Base-by-base conservation (phyloP, 1,140 invertebrate species). In the Eciton burchellii region DNA sequence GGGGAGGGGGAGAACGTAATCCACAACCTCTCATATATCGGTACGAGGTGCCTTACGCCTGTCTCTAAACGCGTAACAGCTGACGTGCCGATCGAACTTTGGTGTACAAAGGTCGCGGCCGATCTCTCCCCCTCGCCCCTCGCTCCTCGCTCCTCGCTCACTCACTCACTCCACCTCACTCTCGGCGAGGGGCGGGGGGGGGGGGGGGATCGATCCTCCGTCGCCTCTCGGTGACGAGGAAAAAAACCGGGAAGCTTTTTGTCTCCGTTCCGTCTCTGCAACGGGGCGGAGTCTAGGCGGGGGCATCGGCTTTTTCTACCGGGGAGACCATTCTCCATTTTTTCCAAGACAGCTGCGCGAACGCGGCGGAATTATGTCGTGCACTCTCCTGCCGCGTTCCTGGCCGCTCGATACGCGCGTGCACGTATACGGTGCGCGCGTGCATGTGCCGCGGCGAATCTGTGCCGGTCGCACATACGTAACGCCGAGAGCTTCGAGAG, bases 401-500 rank as follows among this genome's bases (percentile, higher is more conserved):
- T 35, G 35, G 21, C 11, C 43, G 65, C 47, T 65, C 47, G 47
- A 57, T 56, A 65, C 57, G 24, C 65, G 52, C 0, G 16, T 5
- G 5, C 24, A 19, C 6, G 0, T 62, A 9, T 16, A 5, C 29
- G 19, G 35, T 47, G 73, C 35, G 72, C 21, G 35, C 19, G 8
- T 0, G 47, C 29, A 45, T 66, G 65, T 59, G 77, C 45, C 57
- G 77, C 65, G 82, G 77, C 65, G 82, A 87, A 88, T 88, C 81
- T 83, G 81, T 81, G 74, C 68, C 81, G n/a, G n/a, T n/a, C n/a
- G n/a, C 59, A 29, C 65, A 43, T 60, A 85, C 35, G n/a, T n/a
- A n/a, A 49, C 26, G 43, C 73, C 49, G 76, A 85, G 81, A 85
- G 84, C 88, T 88, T 88, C 86, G 85, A 87, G 52, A 88, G 86